phyloP scores from a whole-genome alignment of 2,888 invertebrate species.

The Sisyra terminalis region DNA sequence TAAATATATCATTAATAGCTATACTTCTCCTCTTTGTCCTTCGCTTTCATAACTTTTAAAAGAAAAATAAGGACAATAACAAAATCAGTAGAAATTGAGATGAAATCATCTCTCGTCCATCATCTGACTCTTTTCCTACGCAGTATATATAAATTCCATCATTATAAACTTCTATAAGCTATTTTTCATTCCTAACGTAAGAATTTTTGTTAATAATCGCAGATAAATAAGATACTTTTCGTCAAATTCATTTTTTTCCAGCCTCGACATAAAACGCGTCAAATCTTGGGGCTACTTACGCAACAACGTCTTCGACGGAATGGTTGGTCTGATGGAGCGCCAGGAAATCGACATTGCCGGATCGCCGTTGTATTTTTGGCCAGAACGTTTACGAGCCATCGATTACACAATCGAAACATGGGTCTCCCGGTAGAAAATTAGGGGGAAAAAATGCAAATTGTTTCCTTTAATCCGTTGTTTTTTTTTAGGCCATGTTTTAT shows the following conservation, averaged over 20 bases:
- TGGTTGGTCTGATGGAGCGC: conserved; percentile 40
- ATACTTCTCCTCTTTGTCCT: no score
- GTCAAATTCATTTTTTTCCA: conserved; percentile 16
- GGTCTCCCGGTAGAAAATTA: conserved; percentile 34
- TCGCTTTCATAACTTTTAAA: no score
- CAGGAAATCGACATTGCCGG: conserved; percentile 43
- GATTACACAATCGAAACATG: conserved; percentile 44
- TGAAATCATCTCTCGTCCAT: no score
- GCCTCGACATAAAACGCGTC: conserved; percentile 29
- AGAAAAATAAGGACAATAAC: no score
- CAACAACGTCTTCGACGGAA: conserved; percentile 44
- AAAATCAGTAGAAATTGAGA: no score
- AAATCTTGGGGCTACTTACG: conserved; percentile 45
- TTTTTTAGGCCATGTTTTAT: conserved; percentile 36
- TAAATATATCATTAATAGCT: no score
- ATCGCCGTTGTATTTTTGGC: conserved; percentile 44
- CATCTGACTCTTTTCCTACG: no score
- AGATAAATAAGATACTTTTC: no score
- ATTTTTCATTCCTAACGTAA: no score
- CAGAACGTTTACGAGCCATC: conserved; percentile 37
- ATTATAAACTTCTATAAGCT: no score
- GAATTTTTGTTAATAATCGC: no score
- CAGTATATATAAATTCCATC: no score
- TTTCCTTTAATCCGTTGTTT: not conserved
- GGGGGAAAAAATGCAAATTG: conserved; percentile 1